phyloP scores from a whole-genome alignment of 2,888 invertebrate genomes.

The Epinotia ramella region DNA sequence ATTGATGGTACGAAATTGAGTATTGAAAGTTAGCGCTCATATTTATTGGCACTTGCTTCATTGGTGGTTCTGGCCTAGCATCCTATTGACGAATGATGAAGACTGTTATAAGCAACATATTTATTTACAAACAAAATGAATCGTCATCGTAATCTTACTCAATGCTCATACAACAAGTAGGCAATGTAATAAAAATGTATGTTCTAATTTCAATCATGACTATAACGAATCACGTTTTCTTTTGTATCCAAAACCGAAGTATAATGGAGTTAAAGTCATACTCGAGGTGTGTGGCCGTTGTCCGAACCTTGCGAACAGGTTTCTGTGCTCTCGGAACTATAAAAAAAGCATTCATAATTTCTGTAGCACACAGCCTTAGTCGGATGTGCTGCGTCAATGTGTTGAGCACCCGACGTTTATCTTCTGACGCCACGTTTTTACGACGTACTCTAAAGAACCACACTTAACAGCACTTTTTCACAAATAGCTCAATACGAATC shows the following conservation, averaged over 20 bases:
- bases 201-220: constrained; percentile 33
- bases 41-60: too few species aligned
- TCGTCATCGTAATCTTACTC: constrained; percentile 18
- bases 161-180: constrained; percentile 7
- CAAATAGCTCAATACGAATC: constrained; percentile 66
- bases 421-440: constrained; percentile 51
- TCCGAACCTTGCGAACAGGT: constrained; percentile 67
- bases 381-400: not conserved
- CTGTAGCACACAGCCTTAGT: constrained; percentile 4
- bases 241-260: constrained; percentile 32
- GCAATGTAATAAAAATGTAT: constrained; percentile 22
- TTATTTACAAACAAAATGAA: constrained; percentile 17
- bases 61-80: not conserved
- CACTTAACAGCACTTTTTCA: constrained; percentile 57
- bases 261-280: constrained; percentile 39
- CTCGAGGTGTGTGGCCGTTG: constrained; percentile 59
- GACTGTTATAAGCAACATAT: not conserved
- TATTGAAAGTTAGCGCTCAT: too few species aligned
- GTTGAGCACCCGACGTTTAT: not conserved
- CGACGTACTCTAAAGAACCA: constrained; percentile 64
- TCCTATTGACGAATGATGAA: constrained; percentile 5
- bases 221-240: constrained; percentile 35
- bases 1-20: too few species aligned
- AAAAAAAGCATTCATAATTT: constrained; percentile 74
- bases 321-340: constrained; percentile 58